phyloP scores from a whole-genome alignment of 2,797 vertebrate genomes.

The Orestias chungarensis region DNA sequence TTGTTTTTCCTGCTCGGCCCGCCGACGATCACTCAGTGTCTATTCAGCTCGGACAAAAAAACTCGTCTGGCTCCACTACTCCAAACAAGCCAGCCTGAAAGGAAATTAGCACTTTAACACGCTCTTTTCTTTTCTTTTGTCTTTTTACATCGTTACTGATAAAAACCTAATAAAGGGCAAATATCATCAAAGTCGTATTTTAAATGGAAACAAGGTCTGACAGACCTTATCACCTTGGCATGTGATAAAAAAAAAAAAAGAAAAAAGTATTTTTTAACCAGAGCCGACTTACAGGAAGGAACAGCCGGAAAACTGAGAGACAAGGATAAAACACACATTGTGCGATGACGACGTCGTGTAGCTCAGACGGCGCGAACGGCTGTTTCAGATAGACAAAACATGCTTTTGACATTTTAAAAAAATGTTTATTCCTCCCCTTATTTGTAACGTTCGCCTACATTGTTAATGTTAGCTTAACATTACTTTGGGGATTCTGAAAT shows the following conservation, averaged over 20 bases:
- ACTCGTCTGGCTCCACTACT: constrained; percentile 37
- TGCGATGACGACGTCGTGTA: not conserved
- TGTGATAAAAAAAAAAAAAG: too few relatives aligned
- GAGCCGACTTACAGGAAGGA: not conserved
- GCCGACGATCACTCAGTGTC: constrained; percentile 46
- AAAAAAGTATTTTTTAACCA: too few relatives aligned
- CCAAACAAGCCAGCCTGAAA: constrained; percentile 16
- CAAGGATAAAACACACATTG: not conserved
- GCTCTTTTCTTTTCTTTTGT: not conserved
- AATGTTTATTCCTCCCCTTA: too few relatives aligned
- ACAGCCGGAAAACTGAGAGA: not conserved
- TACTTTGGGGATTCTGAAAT: too few relatives aligned
- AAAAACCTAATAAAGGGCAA: not conserved
- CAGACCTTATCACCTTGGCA: not conserved
- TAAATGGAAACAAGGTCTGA: too few relatives aligned
- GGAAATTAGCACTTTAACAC: not conserved
- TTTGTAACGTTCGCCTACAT: not conserved
- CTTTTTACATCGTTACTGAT: not conserved
- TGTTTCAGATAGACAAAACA: not conserved
- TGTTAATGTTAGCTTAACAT: not conserved
- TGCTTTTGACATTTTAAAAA: too few relatives aligned
- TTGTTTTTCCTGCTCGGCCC: constrained; percentile 56
- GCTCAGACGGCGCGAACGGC: not conserved
- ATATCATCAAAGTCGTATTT: too few relatives aligned
- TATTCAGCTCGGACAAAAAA: constrained; percentile 29